These are phyloP conservation scores for Neodontobutis hainanensis DNA, from an alignment of 2,113 vertebrate species.

Conservation along the genomic window DNA sequence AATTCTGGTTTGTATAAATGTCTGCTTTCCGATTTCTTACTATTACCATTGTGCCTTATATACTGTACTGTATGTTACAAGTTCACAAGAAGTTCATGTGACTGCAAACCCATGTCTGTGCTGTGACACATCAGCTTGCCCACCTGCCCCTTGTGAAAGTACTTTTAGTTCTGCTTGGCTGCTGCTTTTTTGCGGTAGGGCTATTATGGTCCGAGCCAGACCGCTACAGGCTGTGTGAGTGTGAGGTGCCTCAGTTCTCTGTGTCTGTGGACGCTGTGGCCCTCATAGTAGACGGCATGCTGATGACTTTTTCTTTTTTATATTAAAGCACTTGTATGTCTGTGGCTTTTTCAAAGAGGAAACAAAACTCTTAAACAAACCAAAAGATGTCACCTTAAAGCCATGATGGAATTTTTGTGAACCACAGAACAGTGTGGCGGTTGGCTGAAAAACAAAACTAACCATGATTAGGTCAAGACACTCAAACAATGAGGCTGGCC, in stretches of 20 bases:
- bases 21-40: too few relatives aligned
- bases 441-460: constrained; percentile 42
- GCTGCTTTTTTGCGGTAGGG: constrained; percentile 62
- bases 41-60: constrained; percentile 6
- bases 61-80: constrained; percentile 7
- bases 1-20: not conserved
- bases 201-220: constrained; percentile 60
- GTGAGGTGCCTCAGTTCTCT: constrained; percentile 47
- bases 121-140: constrained; percentile 30
- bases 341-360: constrained; percentile 50
- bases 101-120: constrained; percentile 12
- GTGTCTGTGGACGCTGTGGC: constrained; percentile 51
- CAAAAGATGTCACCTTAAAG: constrained; percentile 53
- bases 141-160: constrained; percentile 52
- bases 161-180: constrained; percentile 68
- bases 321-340: constrained; percentile 21
- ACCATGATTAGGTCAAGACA: constrained; percentile 36
- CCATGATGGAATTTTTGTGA: constrained; percentile 44
- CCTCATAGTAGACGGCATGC: constrained; percentile 29
- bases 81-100: constrained; percentile 32
- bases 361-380: constrained; percentile 55
- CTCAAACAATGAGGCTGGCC: constrained; percentile 3
- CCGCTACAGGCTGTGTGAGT: constrained; percentile 60
- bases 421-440: constrained; percentile 39
- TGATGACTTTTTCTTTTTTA: constrained; percentile 44